A percentile compares a stretch with the other conserved stretches of the same genome.
Conservation (phyloP, 1,140 invertebrate species). For the Zaprionus nigranus region DNA sequence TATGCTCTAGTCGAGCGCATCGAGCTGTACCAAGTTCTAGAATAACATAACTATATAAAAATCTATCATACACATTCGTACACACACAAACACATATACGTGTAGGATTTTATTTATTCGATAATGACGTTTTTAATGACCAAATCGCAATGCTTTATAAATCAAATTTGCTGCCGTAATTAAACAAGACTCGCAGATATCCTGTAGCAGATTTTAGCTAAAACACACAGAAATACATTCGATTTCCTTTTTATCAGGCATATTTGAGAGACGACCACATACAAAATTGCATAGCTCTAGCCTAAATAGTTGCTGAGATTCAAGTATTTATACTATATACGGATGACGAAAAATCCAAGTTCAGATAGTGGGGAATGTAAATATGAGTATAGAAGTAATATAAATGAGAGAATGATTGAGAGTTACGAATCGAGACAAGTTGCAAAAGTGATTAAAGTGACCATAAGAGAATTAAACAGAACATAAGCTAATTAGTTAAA, state of each 20-base stretch:
- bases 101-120: conserved; percentile 25
- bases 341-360: not conserved
- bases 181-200: conserved; percentile 37
- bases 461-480: conserved; percentile 17
- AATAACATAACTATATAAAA: conserved; percentile 26
- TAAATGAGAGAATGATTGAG: not conserved
- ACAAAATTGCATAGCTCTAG: conserved; percentile 1
- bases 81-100: conserved; percentile 7
- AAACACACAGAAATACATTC: conserved; percentile 14
- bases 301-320: conserved; percentile 2
- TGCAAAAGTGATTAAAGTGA: conserved; percentile 25
- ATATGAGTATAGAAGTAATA: conserved; percentile 4
- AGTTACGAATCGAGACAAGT: not conserved
- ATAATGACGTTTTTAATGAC: conserved; percentile 36
- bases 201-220: conserved; percentile 35
- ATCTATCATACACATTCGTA: conserved; percentile 29
- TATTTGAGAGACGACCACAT: not conserved
- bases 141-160: conserved; percentile 45
- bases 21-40: conserved; percentile 46
- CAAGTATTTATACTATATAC: not conserved
- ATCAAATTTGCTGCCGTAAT: conserved; percentile 62
- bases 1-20: conserved; percentile 16
- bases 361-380: not conserved
- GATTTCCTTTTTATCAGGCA: conserved; percentile 15
- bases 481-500: conserved; percentile 16